Base-by-base conservation (phyloP, 2,797 vertebrate species). In the Rhodeus uyekii region DNA sequence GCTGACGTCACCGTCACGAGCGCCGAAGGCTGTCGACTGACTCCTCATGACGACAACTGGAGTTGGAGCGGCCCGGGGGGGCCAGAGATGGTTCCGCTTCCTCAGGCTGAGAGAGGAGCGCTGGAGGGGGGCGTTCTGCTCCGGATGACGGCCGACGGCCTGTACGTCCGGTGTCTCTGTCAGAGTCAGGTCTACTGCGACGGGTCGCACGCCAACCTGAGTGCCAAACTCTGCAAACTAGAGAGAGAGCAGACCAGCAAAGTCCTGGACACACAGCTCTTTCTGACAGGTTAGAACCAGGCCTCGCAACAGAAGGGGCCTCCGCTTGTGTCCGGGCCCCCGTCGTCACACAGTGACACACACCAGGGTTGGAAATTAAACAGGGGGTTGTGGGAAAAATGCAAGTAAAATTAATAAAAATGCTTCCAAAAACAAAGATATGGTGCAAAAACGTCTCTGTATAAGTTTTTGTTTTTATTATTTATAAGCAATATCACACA, bases 161-260 rank as follows among this genome's bases (percentile, higher is more conserved):
- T 99, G 22, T 98, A 98, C 0, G 98, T 96, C 22, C 96, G 95
- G 34, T 94, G 97, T 91, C 93, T 97, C 85, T 98, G 97, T 87
- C 96, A 96, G 81, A 95, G 96, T 90, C 92, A 96, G 38, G 95
- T 99, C 90, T 99, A 97, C 92, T 99, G 98, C 96, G 96, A 98
- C 0, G 95, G 94, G 36, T 95, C 95, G 6, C 90, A 95, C 83
- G 93, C 94, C 0, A 88, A 94, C 3, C 96, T 95, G 75, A 94
- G 88, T 4, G 96, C 96, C 88, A 94, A 96, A 27, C 96, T 93
- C 87, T 97, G 96, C 92, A 98, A 97, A 87, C 92, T 99, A 90
- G 97, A 99, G 89, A 87, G 94, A 86, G 97, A 98, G 19, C 93
- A 97, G 82, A 94, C 92, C 4, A 97, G 95, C 90, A 98, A 96